Conservation (phyloP, 2,888 invertebrate genomes). For the Amblyteles armatorius region DNA sequence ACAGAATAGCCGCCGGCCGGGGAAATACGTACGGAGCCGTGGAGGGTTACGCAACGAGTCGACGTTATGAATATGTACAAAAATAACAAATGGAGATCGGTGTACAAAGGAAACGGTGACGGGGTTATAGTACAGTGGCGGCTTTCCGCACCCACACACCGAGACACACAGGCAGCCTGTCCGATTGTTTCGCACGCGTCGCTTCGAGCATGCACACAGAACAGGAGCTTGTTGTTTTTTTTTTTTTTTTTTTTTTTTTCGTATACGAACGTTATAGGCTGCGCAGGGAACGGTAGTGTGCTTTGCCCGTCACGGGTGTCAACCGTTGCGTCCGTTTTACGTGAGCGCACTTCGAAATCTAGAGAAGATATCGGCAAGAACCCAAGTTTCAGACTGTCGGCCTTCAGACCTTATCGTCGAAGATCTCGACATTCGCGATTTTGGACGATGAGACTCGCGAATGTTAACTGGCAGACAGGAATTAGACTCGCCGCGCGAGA, state of each 20-base stretch:
- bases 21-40: conserved; percentile 40
- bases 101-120: conserved; percentile 76
- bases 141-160: conserved; percentile 29
- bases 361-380: conserved; percentile 28
- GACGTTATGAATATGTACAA: conserved; percentile 81
- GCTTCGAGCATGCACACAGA: conserved; percentile 8
- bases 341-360: conserved; percentile 77
- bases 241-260: not conserved
- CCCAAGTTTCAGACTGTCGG: conserved; percentile 66
- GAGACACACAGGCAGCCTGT: conserved; percentile 14
- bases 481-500: not conserved
- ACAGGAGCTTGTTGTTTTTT: not conserved
- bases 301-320: conserved; percentile 73
- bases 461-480: not conserved
- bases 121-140: conserved; percentile 54
- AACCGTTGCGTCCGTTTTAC: conserved; percentile 74
- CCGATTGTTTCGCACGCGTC: conserved; percentile 53
- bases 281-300: not conserved
- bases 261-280: not conserved
- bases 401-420: conserved; percentile 23
- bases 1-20: conserved; percentile 10
- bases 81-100: conserved; percentile 78
- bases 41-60: conserved; percentile 77
- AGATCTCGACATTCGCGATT: conserved; percentile 25
- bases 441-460: not conserved